Evolutionary conservation across 2,113 vertebrate species (phyloP).

Genomic region (Podilymbus podiceps): DNA sequence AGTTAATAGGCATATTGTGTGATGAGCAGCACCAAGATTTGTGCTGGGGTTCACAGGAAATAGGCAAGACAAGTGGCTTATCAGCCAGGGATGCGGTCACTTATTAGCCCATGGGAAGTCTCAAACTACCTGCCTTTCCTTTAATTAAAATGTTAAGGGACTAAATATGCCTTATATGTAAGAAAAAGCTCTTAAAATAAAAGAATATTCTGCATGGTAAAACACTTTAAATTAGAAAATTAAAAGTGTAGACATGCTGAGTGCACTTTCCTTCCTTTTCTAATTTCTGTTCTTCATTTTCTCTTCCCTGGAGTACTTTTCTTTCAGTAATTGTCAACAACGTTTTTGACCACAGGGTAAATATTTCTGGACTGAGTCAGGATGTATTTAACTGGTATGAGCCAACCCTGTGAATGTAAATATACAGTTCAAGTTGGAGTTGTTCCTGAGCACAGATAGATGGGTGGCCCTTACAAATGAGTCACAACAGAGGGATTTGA

Average conservation of each 20-base stretch:
- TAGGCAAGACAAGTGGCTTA: background rate
- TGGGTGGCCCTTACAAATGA: background rate
- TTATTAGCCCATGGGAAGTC: background rate
- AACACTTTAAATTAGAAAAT: background rate
- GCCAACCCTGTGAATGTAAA: background rate
- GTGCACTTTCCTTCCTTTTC: background rate
- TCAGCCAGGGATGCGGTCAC: background rate
- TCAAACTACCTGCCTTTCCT: background rate
- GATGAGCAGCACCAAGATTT: background rate
- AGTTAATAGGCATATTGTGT: background rate
- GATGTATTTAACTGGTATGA: background rate
- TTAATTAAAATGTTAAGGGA: background rate
- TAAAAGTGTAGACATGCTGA: background rate
- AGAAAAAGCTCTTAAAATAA: background rate
- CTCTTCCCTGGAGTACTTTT: background rate
- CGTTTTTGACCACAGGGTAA: background rate
- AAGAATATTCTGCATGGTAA: background rate
- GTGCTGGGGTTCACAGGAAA: background rate
- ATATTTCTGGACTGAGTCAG: background rate
- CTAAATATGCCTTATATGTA: background rate
- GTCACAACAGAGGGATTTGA: background rate
- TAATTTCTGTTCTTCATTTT: background rate
- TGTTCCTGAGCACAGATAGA: background rate
- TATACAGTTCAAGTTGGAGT: background rate
- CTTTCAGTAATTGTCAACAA: background rate